Percentiles rank a stretch among this genome's conserved stretches.
Conservation (phyloP, 1,140 invertebrate species). For the Saxidomus purpurata region DNA sequence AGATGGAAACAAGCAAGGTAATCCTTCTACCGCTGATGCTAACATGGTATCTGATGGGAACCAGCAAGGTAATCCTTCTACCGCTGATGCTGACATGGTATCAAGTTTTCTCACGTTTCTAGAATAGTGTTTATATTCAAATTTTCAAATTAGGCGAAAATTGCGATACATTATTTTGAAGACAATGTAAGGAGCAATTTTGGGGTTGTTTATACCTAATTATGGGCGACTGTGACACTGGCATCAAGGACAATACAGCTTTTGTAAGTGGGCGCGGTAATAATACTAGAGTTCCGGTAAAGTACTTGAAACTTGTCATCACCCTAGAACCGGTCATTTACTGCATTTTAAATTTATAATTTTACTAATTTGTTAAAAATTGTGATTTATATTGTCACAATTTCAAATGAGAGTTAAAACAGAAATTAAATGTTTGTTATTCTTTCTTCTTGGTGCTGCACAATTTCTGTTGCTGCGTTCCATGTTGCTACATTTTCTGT, state of each 20-base stretch:
- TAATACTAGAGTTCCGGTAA: not conserved
- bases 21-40: no score
- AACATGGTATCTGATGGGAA: no score
- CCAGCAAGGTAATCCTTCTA: no score
- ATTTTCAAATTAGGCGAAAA: conserved; percentile 37
- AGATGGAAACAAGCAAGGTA: no score
- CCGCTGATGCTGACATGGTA: no score
- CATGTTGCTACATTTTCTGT: no score
- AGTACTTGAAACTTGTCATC: conserved; percentile 12
- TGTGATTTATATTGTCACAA: no score
- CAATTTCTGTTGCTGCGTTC: no score
- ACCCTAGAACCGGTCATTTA: conserved; percentile 9
- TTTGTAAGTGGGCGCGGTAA: not conserved
- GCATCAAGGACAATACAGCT: not conserved
- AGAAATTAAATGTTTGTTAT: no score
- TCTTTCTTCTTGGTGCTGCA: no score
- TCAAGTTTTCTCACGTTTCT: conserved; percentile 28
- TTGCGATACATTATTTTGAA: not conserved
- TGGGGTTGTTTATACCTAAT: conserved; percentile 5
- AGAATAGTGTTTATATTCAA: conserved; percentile 19
- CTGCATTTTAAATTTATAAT: not conserved
- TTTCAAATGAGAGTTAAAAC: no score
- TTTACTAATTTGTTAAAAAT: not conserved
- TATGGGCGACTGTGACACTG: conserved; percentile 18
- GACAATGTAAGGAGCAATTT: conserved; percentile 8